Percentiles rank a stretch among this genome's conserved stretches.
These are phyloP conservation scores for Cnemophilus loriae DNA, from an alignment of 2,113 vertebrate species.

Conservation along the genomic window DNA sequence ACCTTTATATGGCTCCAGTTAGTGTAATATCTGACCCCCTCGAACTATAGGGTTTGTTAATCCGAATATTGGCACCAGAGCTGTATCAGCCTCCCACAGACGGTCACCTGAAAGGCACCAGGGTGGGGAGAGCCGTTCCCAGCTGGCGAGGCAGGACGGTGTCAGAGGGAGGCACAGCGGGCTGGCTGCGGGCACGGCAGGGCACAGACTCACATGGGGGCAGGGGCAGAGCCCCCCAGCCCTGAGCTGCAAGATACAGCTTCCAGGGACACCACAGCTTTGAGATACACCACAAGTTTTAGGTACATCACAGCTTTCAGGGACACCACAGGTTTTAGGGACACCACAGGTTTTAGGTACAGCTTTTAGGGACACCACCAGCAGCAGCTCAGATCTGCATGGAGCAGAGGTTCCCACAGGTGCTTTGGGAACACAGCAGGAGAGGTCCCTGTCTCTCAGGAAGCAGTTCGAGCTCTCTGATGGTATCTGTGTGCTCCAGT, in stretches of 20 bases:
- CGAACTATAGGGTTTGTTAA: not conserved
- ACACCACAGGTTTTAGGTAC: not conserved
- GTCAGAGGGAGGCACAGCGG: no score
- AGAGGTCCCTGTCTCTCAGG: not conserved
- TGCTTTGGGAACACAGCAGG: not conserved
- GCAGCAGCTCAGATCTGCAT: not conserved
- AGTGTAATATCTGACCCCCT: not conserved
- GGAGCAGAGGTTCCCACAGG: not conserved
- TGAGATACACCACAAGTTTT: no score
- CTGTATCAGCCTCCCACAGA: no score
- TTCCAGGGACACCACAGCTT: no score
- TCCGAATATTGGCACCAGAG: no score
- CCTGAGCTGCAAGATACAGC: no score
- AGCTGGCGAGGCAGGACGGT: no score
- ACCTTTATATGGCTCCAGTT: not conserved
- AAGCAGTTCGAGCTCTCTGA: not conserved
- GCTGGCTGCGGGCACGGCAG: no score
- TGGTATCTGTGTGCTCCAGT: not conserved
- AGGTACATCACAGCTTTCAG: rapidly evolving
- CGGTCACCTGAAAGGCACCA: no score
- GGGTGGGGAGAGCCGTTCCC: no score
- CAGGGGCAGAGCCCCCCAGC: no score
- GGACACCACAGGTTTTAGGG: rapidly evolving
- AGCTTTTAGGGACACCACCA: not conserved
- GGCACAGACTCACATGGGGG: no score